Evolutionary conservation across 2,797 vertebrate genomes (phyloP).

Genomic region (Notolabrus celidotus): DNA sequence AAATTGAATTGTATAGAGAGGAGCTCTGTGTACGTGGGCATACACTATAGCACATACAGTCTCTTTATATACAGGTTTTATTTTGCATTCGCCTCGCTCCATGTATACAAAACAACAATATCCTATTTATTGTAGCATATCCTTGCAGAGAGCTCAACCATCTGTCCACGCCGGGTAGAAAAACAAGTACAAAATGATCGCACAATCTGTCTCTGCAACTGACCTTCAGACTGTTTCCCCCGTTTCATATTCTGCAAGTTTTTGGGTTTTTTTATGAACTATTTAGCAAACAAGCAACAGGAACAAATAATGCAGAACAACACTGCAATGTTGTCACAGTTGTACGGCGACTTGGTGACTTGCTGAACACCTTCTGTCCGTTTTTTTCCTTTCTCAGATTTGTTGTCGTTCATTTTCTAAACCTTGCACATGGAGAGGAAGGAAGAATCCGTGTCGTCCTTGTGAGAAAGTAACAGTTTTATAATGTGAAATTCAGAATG

Average conservation of each 20-base stretch:
- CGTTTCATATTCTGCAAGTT: not conserved
- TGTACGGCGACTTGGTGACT: too few relatives aligned
- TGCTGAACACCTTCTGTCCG: too few relatives aligned
- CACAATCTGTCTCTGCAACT: constrained; percentile 26
- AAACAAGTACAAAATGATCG: constrained; percentile 8
- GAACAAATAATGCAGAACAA: not conserved
- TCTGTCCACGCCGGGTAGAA: constrained; percentile 29
- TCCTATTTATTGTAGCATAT: constrained; percentile 23
- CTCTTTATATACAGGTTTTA: not conserved
- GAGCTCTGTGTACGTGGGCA: not conserved
- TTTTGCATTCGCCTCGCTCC: not conserved
- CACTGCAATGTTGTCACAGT: not conserved
- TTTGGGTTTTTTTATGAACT: not conserved
- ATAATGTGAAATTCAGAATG: too few relatives aligned
- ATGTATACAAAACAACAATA: constrained; percentile 6
- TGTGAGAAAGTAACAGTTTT: not conserved
- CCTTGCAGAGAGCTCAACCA: constrained; percentile 30
- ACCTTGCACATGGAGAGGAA: not conserved
- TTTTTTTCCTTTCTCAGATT: not conserved
- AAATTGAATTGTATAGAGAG: not conserved
- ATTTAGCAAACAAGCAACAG: not conserved
- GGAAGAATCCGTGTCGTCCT: not conserved
- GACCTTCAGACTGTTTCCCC: constrained; percentile 16
- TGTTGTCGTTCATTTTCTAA: not conserved
- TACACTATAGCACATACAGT: not conserved